These are phyloP conservation scores for Morinoia aosen DNA, from an alignment of 2,888 invertebrate genomes.

Conservation along the genomic window DNA sequence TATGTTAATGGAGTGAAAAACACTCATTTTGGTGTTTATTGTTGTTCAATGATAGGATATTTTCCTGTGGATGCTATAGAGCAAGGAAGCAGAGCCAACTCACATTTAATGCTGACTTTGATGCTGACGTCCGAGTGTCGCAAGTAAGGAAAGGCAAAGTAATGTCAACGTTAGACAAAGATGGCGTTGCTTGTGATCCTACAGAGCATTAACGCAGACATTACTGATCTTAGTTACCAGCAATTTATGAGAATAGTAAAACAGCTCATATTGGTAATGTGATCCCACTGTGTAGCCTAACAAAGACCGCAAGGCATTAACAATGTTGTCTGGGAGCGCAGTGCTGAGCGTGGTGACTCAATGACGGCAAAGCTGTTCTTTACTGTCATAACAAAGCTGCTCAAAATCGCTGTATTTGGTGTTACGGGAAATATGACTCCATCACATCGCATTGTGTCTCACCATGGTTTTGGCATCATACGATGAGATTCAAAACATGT, in stretches of 20 bases:
- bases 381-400: background rate
- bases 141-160: too few species aligned
- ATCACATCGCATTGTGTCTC: too few species aligned
- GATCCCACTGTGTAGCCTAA: background rate
- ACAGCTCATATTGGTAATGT: background rate
- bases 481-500: too few species aligned
- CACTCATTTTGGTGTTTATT: background rate
- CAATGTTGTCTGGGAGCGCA: background rate
- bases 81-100: background rate
- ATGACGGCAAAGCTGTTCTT: background rate
- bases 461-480: too few species aligned
- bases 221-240: background rate
- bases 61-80: background rate
- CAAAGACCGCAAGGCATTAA: background rate
- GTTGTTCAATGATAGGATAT: background rate
- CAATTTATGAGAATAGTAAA: background rate
- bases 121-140: too few species aligned
- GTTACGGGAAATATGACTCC: too few species aligned
- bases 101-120: background rate
- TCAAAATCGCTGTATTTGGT: too few species aligned
- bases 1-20: background rate
- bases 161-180: too few species aligned
- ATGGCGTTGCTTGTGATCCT: background rate
- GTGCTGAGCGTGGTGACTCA: background rate
- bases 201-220: background rate